phyloP scores from a whole-genome alignment of 2,113 vertebrate genomes.

The Trichechus manatus region DNA sequence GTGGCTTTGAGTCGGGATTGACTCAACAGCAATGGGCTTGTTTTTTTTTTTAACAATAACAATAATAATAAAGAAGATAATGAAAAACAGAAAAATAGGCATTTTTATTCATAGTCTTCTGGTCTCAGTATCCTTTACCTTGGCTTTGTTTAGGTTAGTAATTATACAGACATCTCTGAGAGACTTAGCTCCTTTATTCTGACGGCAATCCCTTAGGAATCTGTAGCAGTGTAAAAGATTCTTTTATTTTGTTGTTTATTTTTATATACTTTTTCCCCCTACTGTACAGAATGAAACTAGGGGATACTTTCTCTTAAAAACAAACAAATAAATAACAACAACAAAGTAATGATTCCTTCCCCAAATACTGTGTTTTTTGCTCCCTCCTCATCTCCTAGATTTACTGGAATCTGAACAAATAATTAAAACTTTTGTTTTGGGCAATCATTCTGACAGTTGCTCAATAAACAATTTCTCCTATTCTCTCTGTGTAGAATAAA shows the following conservation, averaged over 20 bases:
- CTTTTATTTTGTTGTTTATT: constrained; percentile 45
- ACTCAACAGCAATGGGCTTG: too few species aligned
- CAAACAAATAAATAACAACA: background rate
- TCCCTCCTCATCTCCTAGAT: background rate
- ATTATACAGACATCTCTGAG: background rate
- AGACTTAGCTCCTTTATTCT: background rate
- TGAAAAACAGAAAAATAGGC: background rate
- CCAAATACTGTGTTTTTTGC: background rate
- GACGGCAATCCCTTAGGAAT: background rate
- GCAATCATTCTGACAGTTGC: background rate
- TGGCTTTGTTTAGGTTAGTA: background rate
- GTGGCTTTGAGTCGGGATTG: too few species aligned
- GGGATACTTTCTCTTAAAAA: background rate
- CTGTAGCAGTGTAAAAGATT: background rate
- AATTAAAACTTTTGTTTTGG: constrained; percentile 26
- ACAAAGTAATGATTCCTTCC: background rate
- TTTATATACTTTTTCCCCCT: background rate
- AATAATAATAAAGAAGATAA: background rate
- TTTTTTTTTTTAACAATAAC: too few species aligned
- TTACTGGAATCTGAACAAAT: constrained; percentile 29
- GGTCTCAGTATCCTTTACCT: background rate
- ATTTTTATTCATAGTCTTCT: background rate
- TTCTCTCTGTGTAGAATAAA: background rate
- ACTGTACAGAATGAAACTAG: background rate
- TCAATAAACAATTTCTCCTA: background rate